Evolutionary conservation across 2,888 invertebrate genomes (phyloP).

Genomic region (Electrophaes corylata): DNA sequence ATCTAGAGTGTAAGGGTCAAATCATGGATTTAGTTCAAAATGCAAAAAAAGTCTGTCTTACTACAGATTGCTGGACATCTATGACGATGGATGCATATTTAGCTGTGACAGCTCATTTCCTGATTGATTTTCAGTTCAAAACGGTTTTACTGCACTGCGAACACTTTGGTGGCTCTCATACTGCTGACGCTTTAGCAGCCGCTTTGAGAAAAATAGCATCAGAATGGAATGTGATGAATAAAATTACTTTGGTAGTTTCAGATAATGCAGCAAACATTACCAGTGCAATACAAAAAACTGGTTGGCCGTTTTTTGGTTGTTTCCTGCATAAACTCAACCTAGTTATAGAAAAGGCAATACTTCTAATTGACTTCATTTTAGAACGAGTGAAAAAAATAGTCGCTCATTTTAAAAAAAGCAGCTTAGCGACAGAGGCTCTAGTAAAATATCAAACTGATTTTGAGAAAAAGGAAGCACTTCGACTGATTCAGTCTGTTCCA

Average conservation of each 20-base stretch:
- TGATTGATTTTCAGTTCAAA: not conserved
- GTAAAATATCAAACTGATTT: not conserved
- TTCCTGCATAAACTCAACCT: not conserved
- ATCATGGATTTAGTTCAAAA: not conserved
- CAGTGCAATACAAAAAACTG: not conserved
- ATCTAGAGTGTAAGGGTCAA: not conserved
- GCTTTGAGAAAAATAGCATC: not conserved
- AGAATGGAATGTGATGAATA: not conserved
- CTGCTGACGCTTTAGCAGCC: not conserved
- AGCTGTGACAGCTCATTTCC: not conserved
- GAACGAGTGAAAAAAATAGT: not conserved
- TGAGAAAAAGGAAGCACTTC: not conserved
- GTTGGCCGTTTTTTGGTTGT: not conserved
- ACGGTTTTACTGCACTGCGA: not conserved
- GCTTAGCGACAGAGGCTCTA: not conserved
- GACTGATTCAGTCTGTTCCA: not conserved
- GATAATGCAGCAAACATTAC: not conserved
- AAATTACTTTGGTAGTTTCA: not conserved
- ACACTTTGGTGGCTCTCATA: not conserved
- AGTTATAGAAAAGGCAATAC: not conserved
- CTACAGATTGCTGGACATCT: not conserved
- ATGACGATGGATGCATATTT: not conserved
- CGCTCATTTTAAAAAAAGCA: not conserved
- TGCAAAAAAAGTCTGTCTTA: not conserved
- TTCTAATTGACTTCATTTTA: not conserved